These are phyloP conservation scores for Electrona antarctica DNA, from an alignment of 2,113 vertebrate genomes.

Conservation along the genomic window DNA sequence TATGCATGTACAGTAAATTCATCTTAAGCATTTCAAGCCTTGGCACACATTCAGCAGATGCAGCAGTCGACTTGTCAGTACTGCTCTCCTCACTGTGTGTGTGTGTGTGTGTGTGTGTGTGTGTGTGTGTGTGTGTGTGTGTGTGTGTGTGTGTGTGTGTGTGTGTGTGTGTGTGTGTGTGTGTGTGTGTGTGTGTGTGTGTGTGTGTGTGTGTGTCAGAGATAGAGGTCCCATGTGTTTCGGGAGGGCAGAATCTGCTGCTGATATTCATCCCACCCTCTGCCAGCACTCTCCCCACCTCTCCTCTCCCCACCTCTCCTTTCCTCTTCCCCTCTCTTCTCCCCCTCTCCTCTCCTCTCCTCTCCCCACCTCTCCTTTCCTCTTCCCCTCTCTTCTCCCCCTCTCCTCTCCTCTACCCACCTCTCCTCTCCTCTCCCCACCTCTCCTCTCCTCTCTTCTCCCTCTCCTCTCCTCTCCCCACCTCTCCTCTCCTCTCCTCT, in stretches of 20 bases:
- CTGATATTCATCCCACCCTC: slow-evolving; percentile 61
- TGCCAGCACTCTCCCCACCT: slow-evolving; percentile 47
- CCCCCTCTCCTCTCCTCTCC: too few species aligned
- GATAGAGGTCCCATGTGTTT: slow-evolving; percentile 37
- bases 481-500: slow-evolving; percentile 15
- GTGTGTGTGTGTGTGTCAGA: slow-evolving; percentile 19
- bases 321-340: too few species aligned
- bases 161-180: slow-evolving; percentile 12
- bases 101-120: slow-evolving; percentile 11
- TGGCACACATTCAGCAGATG: slow-evolving; percentile 48
- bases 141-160: neutral
- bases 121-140: neutral
- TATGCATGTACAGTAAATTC: too few species aligned
- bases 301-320: neutral
- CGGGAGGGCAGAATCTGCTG: slow-evolving; percentile 15
- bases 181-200: slow-evolving; percentile 8
- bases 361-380: too few species aligned
- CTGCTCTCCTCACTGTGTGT: slow-evolving; percentile 6
- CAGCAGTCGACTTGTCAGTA: slow-evolving; percentile 11
- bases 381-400: too few species aligned
- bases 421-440: too few species aligned
- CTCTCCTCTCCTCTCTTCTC: too few species aligned
- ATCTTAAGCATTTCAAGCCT: neutral
- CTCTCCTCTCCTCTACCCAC: too few species aligned
- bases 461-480: too few species aligned